Base-by-base conservation (phyloP, 2,113 vertebrate species). In the Cephalopholis sonnerati region DNA sequence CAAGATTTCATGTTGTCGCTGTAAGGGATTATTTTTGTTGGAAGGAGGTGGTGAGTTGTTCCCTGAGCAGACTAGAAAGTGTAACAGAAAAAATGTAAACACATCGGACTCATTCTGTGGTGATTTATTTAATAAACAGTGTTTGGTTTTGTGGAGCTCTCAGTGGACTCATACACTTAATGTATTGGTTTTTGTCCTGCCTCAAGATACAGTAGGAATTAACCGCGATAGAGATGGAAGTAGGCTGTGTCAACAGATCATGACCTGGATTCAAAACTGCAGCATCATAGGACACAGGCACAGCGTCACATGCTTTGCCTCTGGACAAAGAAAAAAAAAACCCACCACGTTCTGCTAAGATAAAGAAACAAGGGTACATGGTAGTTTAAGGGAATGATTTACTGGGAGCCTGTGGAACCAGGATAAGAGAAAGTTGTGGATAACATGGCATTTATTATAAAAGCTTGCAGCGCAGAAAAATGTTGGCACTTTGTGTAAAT, bases 181-280 rank as follows among this genome's bases (percentile, higher is more conserved):
- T 29, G 11, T 58, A 15, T 46, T 48, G 64, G 18, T 29, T 32
- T 25, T 20, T 39, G 25, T 46, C 16, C 17, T 22, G 16, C 32
- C 11, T 65, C 8, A 29, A 48, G 44, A 54, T 53, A n/a, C 51
- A 66, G 20, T 4, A 4, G 6, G 17, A 36, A 24, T 27, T 17
- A 3, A 0, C 20, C 46, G n/a, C 44, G 3, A 53, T 4, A 41
- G 36, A 79, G 51, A 29, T 1, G 12, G 39, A 69, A 77, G 57
- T 51, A 36, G 66, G 57, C 57, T 48, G 74, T 77, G 62, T 70
- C 32, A 69, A 68, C 22, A 32, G 20, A 77, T 85, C 59, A 51
- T 18, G 74, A 48, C 67, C 70, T 64, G 66, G 61, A 77, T 81
- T 70, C 58, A 10, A 82, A 61, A 76, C 11, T 58, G 24, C 25